phyloP scores from a whole-genome alignment of 2,888 invertebrate genomes.

The Peribatodes rhomboidaria region DNA sequence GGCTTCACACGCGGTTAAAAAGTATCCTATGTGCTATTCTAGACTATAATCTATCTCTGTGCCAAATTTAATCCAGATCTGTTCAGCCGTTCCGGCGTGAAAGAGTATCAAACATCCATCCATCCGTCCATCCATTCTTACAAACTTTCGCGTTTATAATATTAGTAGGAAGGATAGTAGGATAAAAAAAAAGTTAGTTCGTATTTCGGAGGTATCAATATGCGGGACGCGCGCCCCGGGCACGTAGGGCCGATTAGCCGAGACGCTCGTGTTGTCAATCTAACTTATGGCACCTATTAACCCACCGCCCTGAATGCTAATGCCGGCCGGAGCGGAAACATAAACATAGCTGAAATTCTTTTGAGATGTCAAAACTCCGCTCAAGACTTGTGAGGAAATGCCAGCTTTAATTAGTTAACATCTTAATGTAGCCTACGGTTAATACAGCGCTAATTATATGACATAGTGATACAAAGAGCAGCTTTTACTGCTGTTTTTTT shows the following conservation, averaged over 20 bases:
- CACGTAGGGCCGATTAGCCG: constrained; percentile 64
- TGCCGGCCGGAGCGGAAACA: constrained; percentile 22
- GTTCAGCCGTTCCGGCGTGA: too few relatives aligned
- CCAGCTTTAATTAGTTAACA: constrained; percentile 21
- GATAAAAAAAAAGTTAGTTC: too few relatives aligned
- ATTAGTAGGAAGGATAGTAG: too few relatives aligned
- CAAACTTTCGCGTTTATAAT: too few relatives aligned
- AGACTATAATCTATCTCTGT: too few relatives aligned
- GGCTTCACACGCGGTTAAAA: too few relatives aligned
- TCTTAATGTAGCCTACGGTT: constrained; percentile 13
- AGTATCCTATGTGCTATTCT: too few relatives aligned
- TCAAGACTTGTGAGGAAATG: constrained; percentile 15
- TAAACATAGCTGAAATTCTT: constrained; percentile 29
- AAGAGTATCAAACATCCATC: too few relatives aligned
- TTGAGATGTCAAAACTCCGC: constrained; percentile 17
- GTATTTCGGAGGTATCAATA: constrained; percentile 57
- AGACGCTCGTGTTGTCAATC: constrained; percentile 52
- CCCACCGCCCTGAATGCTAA: constrained; percentile 41
- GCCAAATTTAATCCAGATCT: too few relatives aligned
- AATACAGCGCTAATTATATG: not conserved
- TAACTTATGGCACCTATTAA: constrained; percentile 37
- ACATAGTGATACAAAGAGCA: not conserved
- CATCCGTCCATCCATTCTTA: too few relatives aligned
- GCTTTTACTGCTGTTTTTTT: constrained; percentile 6
- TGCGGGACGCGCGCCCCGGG: constrained; percentile 60